These are phyloP conservation scores for Scaptomyza graminum DNA, from an alignment of 1,140 invertebrate genomes.

Conservation along the genomic window DNA sequence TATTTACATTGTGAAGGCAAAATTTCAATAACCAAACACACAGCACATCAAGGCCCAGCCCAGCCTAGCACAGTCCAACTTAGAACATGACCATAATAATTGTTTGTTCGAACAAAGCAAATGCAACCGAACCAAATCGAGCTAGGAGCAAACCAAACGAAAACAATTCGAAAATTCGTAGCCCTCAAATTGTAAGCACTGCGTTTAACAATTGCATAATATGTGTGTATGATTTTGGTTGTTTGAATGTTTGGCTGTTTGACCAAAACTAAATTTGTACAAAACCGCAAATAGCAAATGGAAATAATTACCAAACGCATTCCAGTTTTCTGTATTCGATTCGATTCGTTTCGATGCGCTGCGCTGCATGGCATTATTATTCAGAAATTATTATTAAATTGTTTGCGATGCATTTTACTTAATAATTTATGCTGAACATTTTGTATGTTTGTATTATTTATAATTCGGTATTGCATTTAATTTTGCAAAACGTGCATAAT, in stretches of 20 bases:
- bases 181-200: neutral
- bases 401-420: conserved; percentile 4
- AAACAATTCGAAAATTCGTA: conserved; percentile 10
- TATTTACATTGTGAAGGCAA: conserved; percentile 7
- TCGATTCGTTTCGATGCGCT: neutral
- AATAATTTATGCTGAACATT: neutral
- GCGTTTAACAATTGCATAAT: conserved; percentile 25
- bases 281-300: conserved; percentile 41
- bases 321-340: conserved; percentile 2
- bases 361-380: neutral
- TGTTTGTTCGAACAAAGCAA: conserved; percentile 23
- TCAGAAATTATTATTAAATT: conserved; percentile 11
- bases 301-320: conserved; percentile 32
- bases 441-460: neutral
- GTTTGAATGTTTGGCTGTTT: conserved; percentile 3
- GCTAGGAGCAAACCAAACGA: conserved; percentile 13
- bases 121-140: conserved; percentile 6
- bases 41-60: too few species aligned
- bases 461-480: neutral
- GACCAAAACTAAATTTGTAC: conserved; percentile 31
- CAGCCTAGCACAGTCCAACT: neutral
- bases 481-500: neutral
- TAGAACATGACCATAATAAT: conserved; percentile 28
- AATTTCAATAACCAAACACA: conserved; percentile 30
- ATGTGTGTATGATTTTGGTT: neutral